Evolutionary conservation across 1,140 invertebrate species (phyloP).

Genomic region (Drosophila bocqueti): DNA sequence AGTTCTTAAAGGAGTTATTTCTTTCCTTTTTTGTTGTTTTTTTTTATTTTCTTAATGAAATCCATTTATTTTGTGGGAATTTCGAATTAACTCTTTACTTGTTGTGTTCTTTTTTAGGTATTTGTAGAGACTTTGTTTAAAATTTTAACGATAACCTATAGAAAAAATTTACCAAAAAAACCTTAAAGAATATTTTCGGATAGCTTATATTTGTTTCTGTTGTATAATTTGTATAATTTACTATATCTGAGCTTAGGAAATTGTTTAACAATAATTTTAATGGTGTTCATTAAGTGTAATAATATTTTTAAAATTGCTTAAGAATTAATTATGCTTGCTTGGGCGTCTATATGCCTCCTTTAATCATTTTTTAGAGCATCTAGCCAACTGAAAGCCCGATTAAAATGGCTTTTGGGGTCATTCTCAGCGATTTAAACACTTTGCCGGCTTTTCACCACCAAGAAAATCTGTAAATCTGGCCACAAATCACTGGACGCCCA

Average conservation of each 20-base stretch:
- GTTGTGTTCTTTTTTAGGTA: not conserved
- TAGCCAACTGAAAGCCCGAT: not conserved
- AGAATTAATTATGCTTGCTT: not conserved
- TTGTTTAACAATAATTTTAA: not conserved
- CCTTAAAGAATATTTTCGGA: not conserved
- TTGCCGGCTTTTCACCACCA: not conserved
- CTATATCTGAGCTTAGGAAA: too few relatives aligned
- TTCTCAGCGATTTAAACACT: slow-evolving; percentile 15
- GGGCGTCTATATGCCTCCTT: not conserved
- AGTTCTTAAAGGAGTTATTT: not conserved
- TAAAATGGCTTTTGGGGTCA: not conserved
- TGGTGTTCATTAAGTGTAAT: not conserved
- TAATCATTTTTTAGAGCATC: not conserved
- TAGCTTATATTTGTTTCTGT: not conserved
- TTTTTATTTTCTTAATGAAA: not conserved
- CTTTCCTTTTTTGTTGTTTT: not conserved
- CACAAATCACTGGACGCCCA: slow-evolving; percentile 51
- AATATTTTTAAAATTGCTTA: not conserved
- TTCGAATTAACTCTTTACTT: not conserved
- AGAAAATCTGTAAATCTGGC: slow-evolving; percentile 22
- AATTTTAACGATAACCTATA: not conserved
- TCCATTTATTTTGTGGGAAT: not conserved
- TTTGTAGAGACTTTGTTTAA: not conserved
- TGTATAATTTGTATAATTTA: not conserved
- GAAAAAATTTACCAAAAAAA: not conserved